These are phyloP conservation scores for Hydraecia micacea DNA, from an alignment of 2,888 invertebrate species.

Conservation along the genomic window DNA sequence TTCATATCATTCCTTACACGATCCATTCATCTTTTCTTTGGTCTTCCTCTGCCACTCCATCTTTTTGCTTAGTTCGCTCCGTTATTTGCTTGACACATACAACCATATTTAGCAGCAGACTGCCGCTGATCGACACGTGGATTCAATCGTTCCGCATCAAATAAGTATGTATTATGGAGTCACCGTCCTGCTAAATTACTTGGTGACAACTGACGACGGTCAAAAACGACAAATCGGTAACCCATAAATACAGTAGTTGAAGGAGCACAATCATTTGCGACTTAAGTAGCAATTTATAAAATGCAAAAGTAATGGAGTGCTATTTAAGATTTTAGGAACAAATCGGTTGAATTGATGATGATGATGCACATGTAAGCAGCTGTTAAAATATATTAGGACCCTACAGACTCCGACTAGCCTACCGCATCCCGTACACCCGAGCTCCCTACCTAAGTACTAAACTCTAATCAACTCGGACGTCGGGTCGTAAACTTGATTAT, in stretches of 20 bases:
- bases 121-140: not conserved
- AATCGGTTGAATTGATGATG: not conserved
- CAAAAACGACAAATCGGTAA: not conserved
- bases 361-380: not conserved
- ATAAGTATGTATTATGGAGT: not conserved
- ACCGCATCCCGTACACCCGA: not conserved
- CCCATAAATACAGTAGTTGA: not conserved
- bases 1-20: not conserved
- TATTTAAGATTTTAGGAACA: not conserved
- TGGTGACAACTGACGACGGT: not conserved
- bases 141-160: not conserved
- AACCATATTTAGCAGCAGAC: not conserved
- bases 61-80: not conserved
- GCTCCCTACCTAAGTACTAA: not conserved
- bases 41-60: not conserved
- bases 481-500: slow-evolving; percentile 25
- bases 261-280: not conserved
- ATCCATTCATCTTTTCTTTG: not conserved
- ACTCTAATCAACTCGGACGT: slow-evolving; percentile 19
- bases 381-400: not conserved
- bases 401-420: not conserved
- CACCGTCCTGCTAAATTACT: not conserved
- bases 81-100: not conserved
- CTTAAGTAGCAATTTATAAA: not conserved
- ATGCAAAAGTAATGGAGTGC: not conserved